Evolutionary conservation across 1,140 invertebrate genomes (phyloP).

Genomic region (Ylistrum balloti): DNA sequence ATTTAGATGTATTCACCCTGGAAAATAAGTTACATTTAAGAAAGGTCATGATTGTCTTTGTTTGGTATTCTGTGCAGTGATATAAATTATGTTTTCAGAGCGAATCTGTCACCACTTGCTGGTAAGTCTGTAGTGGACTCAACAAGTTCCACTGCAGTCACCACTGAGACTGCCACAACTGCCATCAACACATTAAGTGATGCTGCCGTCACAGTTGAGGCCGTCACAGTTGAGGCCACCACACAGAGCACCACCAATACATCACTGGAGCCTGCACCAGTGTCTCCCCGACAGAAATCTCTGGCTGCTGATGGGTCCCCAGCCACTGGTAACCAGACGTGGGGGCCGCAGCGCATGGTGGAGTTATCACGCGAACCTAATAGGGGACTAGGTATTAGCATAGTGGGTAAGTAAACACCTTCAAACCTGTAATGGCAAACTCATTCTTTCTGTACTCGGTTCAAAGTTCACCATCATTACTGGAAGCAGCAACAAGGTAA

Average conservation of each 20-base stretch:
- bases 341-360: conserved; percentile 92
- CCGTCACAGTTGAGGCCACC: not conserved
- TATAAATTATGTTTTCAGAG: conserved; percentile 47
- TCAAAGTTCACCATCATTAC: too few relatives aligned
- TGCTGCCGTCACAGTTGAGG: not conserved
- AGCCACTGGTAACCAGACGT: conserved; percentile 89
- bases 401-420: conserved; percentile 88
- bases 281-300: conserved; percentile 71
- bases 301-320: conserved; percentile 75
- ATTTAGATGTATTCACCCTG: too few relatives aligned
- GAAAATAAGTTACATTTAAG: too few relatives aligned
- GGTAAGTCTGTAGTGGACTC: not conserved
- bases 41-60: not conserved
- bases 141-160: not conserved
- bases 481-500: too few relatives aligned
- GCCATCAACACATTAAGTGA: conserved; percentile 1
- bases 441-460: too few relatives aligned
- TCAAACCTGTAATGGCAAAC: too few relatives aligned
- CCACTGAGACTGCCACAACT: not conserved
- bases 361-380: conserved; percentile 87
- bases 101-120: conserved; percentile 59
- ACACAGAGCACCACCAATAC: not conserved
- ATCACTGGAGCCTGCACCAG: not conserved
- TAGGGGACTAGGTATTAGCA: conserved; percentile 94
- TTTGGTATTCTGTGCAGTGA: too few relatives aligned